Evolutionary conservation across 2,797 vertebrate genomes (phyloP).

Genomic region (Diplodus puntazzo): DNA sequence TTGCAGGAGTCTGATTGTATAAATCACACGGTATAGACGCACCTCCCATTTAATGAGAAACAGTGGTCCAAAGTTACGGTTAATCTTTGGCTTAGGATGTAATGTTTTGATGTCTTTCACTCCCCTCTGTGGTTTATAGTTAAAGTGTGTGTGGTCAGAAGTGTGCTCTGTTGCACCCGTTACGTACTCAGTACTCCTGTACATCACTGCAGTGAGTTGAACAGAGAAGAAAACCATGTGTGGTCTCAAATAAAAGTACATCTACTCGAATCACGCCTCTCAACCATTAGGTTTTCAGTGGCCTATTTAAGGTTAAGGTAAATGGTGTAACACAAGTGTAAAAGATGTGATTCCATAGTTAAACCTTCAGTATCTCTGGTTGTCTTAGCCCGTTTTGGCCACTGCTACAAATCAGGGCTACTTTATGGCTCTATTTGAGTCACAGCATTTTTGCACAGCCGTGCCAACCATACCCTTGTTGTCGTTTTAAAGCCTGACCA

Average conservation of each 20-base stretch:
- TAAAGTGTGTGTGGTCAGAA: too few species aligned
- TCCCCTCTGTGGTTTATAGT: too few species aligned
- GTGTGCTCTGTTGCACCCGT: background rate
- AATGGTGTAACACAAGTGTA: too few species aligned
- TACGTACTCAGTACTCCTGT: too few species aligned
- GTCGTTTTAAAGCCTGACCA: too few species aligned
- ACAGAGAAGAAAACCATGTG: too few species aligned
- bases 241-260: too few species aligned
- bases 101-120: background rate
- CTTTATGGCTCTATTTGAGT: too few species aligned
- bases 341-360: background rate
- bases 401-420: background rate
- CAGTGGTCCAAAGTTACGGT: background rate
- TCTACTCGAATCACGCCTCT: too few species aligned
- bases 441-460: too few species aligned
- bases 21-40: background rate
- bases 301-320: background rate
- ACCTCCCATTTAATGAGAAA: background rate
- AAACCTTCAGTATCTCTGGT: background rate
- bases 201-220: too few species aligned
- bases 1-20: background rate
- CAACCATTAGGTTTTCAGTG: background rate
- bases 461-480: too few species aligned
- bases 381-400: background rate
- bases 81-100: background rate